These are phyloP conservation scores for Numida meleagris DNA, from an alignment of 2,113 vertebrate species.

Conservation along the genomic window DNA sequence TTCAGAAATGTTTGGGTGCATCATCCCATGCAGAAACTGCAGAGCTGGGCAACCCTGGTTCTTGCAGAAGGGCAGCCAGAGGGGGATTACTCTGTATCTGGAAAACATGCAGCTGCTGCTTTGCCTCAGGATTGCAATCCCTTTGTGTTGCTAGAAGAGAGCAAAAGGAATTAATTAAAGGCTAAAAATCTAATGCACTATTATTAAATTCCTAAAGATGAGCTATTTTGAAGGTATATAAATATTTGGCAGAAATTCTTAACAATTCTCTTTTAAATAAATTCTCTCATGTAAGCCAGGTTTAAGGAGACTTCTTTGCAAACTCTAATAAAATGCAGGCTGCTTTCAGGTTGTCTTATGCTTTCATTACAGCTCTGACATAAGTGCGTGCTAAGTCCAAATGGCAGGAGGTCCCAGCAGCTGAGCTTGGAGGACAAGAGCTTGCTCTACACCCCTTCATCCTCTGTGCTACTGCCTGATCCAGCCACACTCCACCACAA, in stretches of 20 bases:
- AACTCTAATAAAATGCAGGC: background rate
- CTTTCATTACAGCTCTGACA: background rate
- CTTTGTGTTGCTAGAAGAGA: conserved; percentile 5
- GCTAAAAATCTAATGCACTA: conserved; percentile 21
- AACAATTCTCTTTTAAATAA: background rate
- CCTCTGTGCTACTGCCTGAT: background rate
- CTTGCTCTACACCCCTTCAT: background rate
- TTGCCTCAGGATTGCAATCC: background rate
- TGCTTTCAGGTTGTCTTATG: background rate
- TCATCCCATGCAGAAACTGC: background rate
- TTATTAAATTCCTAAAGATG: conserved; percentile 56
- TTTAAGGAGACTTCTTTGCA: conserved; percentile 30
- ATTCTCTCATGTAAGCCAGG: background rate
- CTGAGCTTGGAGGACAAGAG: background rate
- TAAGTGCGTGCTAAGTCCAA: background rate
- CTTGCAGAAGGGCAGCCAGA: background rate
- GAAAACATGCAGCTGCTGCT: background rate
- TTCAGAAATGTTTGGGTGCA: background rate
- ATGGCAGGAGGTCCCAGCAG: background rate
- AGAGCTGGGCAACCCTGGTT: background rate
- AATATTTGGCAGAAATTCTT: conserved; percentile 48
- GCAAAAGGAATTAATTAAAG: conserved; percentile 53
- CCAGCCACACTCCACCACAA: background rate
- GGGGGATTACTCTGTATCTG: background rate
- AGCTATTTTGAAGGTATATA: conserved; percentile 47